Evolutionary conservation across 2,797 vertebrate species (phyloP).

Genomic region (Sebastes alutus): DNA sequence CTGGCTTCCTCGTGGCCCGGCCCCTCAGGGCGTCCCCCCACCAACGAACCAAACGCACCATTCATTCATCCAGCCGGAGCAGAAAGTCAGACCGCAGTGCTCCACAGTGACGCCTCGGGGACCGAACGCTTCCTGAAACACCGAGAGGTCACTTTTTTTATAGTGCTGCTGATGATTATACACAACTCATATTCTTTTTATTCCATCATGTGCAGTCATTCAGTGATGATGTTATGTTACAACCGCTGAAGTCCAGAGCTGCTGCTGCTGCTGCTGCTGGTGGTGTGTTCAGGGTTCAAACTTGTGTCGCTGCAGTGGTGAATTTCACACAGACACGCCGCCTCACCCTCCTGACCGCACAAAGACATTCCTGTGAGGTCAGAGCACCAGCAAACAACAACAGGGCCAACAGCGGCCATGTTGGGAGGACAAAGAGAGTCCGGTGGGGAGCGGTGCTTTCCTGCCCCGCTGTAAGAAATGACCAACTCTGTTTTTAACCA

Average conservation of each 20-base stretch:
- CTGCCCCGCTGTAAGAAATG: background rate
- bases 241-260: background rate
- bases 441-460: background rate
- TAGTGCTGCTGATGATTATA: background rate
- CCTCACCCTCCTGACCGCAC: slow-evolving; percentile 33
- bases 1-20: slow-evolving; percentile 64
- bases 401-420: background rate
- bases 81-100: background rate
- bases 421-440: background rate
- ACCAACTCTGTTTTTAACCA: background rate
- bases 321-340: slow-evolving; percentile 64
- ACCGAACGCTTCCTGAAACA: background rate
- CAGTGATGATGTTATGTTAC: background rate
- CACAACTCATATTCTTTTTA: rapidly evolving
- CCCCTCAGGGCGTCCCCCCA: slow-evolving; percentile 26
- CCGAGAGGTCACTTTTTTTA: background rate
- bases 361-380: slow-evolving; percentile 59
- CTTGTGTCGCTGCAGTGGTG: slow-evolving; percentile 37
- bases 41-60: slow-evolving; percentile 32
- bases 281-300: slow-evolving; percentile 33
- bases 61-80: slow-evolving; percentile 51
- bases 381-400: background rate
- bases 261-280: background rate
- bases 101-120: background rate
- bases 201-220: background rate